Evolutionary conservation across 2,113 vertebrate genomes (phyloP), one percentile per base, ranked within the genome.

Genomic region (Vimba vimba): DNA sequence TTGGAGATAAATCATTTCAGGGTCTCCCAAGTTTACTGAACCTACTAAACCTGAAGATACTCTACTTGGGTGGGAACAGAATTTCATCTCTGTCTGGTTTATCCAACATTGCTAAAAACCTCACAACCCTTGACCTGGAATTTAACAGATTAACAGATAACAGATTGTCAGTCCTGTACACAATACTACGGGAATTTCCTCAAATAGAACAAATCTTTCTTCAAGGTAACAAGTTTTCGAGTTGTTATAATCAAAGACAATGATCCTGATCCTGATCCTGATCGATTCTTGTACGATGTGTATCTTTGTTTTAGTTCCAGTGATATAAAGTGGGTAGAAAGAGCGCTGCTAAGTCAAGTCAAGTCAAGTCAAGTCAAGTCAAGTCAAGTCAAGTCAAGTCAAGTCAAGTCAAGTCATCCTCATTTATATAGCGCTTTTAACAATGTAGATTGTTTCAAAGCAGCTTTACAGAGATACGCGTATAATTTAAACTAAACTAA

Each of bases 241-340:
- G 39, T 36, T 99, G 97, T 88, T 23, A 64, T 9, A 79, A 62
- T 50, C 27, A 0, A 0, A 84, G 82, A 3, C 0, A 33, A 0
- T 33, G 30, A 47, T 4, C 0, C 82, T 17, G 66, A 47, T 4
- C 0, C 82, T 17, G 66, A 80, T 15, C 19, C 64, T 0, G 91
- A 93, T 0, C 15, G 25, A 0, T 90, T 91, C 82, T 92, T 78
- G 83, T 97, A 97, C 0, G 96, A 99, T 2, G 95, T 94, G 0
- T 99, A 96, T 85, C 43, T 99, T 15, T 98, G 97, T 92, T 99
- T 96, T 88, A 97, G 94, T 85, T 89, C 90, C 86, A 95, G 83
- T 5, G 96, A 99, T 91, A 97, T 97, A 19, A 88, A 91, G 11
- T 99, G 97, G 97, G 96, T 97, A 64, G 96, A 97, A 83, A 92